Conservation (phyloP, 37 sponge, comb jelly and placozoan species). For the Beroe ovata region DNA sequence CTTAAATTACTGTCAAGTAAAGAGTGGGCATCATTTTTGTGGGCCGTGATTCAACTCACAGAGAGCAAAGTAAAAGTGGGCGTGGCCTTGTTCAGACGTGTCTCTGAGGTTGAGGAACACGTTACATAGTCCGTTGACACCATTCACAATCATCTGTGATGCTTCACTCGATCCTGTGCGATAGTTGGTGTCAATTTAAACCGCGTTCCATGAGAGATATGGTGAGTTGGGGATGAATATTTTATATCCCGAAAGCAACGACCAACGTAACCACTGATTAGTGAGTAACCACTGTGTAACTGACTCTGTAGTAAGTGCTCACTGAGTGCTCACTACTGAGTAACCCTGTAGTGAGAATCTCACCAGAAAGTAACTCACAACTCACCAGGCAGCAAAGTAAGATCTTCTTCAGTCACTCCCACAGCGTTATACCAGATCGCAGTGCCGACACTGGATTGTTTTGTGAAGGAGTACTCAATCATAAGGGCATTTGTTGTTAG, state of each 20-base stretch:
- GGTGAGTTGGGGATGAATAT: no score
- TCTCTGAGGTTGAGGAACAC: conserved; percentile 63
- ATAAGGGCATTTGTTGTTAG: conserved; percentile 15
- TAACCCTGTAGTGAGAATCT: no score
- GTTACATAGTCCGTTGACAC: not conserved
- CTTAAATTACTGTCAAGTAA: no score
- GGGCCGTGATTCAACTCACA: conserved; percentile 21
- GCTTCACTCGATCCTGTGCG: conserved; percentile 14
- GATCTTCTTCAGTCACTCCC: conserved; percentile 5
- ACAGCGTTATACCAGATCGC: not conserved
- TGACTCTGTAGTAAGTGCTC: no score
- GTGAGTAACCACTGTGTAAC: no score
- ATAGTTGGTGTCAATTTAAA: no score
- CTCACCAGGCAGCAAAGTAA: conserved; percentile 12
- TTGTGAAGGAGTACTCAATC: conserved; percentile 40
- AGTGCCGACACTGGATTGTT: not conserved
- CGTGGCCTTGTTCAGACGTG: conserved; percentile 10
- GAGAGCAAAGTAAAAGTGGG: conserved; percentile 63
- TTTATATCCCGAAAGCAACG: no score
- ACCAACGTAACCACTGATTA: no score
- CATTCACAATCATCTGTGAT: not conserved
- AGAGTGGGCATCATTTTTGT: no score
- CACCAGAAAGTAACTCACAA: not conserved
- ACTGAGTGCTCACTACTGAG: no score
- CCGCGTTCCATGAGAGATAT: no score